Conservation (phyloP, 2,113 vertebrate genomes). For the Tyrannus savana region DNA sequence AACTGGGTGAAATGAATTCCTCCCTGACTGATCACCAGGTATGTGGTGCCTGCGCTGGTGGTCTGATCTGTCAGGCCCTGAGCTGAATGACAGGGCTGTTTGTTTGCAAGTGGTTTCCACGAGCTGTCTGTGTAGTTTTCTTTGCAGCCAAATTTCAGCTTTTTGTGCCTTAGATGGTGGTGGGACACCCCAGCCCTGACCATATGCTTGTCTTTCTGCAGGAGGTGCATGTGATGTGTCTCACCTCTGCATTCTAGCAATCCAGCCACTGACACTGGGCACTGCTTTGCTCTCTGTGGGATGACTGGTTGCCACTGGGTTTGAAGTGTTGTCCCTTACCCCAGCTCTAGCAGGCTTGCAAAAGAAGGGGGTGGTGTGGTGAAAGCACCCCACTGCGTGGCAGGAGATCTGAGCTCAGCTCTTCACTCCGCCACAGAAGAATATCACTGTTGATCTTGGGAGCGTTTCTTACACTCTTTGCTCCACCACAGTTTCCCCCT, state of each 20-base stretch:
- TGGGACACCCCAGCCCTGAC: neutral
- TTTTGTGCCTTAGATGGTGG: neutral
- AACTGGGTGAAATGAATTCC: neutral
- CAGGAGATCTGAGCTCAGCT: conserved; percentile 31
- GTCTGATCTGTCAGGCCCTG: neutral
- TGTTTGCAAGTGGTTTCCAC: neutral
- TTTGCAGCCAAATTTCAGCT: neutral
- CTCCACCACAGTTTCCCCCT: conserved; percentile 30
- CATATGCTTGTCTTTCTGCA: neutral
- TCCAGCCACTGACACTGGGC: neutral
- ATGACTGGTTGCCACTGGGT: neutral
- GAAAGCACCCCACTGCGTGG: neutral
- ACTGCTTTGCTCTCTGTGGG: conserved; percentile 14
- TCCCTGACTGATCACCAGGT: neutral
- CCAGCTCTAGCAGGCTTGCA: neutral
- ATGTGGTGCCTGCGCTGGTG: neutral
- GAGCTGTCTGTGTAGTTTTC: neutral
- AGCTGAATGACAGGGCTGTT: neutral
- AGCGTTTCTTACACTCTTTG: neutral
- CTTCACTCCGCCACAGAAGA: neutral
- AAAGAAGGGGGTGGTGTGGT: neutral
- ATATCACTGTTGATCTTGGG: conserved; percentile 35
- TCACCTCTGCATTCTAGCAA: neutral
- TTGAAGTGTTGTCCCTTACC: neutral
- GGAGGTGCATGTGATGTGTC: neutral